Evolutionary conservation across 2,888 invertebrate genomes (phyloP), one percentile per base, ranked within the genome.

Genomic region (Nasonovia ribisnigri): DNA sequence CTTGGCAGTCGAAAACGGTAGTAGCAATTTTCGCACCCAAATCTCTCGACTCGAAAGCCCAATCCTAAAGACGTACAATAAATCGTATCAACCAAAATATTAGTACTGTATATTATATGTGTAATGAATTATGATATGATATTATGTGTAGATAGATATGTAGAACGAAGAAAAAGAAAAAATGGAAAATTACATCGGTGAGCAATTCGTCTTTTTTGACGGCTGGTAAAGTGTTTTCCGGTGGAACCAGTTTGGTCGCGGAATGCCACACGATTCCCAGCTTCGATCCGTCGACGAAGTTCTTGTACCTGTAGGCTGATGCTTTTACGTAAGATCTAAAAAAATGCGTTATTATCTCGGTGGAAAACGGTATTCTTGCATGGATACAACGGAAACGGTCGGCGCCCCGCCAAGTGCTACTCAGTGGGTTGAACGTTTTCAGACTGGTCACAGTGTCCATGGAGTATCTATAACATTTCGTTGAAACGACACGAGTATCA

Each of bases 321-420:
- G 95, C 95, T 94, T 95, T 95, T 87, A 95, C 94, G 86, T 95
- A 94, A 10, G 95, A 95, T 46, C 94, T 95, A 46, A 91, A 94
- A 84, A 94, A 94, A 43, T 95, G 95, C 5, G 95, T 92, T 46
- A 95, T 94, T 29, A 95, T 94, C 94, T 95, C 95, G 0, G 95
- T 95, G 26, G 95, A 95, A 94, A 95, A 95, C 36, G 95, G 95
- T 29, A 95, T 94, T 51, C 95, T 94, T 29, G 95, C 97, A 1
- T 97, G 97, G 94, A 97, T 95, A 0, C 97, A 97, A 95, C 97
- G 97, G 94, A 97, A 97, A n/a, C 97, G 96, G 46, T 97, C 96
- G 1, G 97, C 97, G 20, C 97, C 96, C 95, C 97, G 97, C 95
- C 97, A 97, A 0, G 97, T 96, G 95, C 97, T 96, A 0, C 97